Percentiles rank a stretch among this genome's conserved stretches.
Evolutionary conservation across 2,113 vertebrate species (phyloP).

Genomic region (Excalfactoria chinensis): DNA sequence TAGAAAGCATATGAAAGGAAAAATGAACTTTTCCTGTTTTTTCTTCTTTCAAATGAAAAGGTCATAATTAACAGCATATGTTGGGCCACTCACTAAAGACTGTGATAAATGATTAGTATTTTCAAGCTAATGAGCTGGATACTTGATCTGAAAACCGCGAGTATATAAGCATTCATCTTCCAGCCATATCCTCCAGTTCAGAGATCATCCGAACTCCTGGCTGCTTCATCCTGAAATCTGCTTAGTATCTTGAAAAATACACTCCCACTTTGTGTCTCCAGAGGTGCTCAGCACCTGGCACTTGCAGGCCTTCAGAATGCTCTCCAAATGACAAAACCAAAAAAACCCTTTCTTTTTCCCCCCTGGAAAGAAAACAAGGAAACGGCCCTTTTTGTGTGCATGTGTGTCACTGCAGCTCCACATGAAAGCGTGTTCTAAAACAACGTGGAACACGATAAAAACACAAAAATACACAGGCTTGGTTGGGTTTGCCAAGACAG

Average conservation of each 20-base stretch:
- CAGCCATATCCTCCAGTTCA: not conserved
- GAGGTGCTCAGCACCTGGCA: conserved; percentile 10
- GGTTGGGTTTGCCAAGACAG: conserved; percentile 6
- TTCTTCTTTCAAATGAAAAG: conserved; percentile 33
- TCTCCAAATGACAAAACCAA: not conserved
- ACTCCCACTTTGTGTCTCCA: not conserved
- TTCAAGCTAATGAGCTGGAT: conserved; percentile 33
- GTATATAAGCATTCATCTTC: not conserved
- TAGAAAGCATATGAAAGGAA: conserved; percentile 12
- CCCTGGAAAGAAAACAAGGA: not conserved
- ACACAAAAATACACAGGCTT: not conserved
- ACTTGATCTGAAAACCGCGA: conserved; percentile 1
- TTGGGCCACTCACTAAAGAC: not conserved
- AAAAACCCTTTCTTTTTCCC: not conserved
- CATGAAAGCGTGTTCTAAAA: not conserved
- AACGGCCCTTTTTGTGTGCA: not conserved
- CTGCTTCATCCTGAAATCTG: not conserved
- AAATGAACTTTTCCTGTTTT: conserved; percentile 2
- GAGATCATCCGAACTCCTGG: conserved; percentile 16
- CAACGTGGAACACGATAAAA: not conserved
- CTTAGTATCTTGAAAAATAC: not conserved
- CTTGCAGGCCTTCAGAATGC: not conserved
- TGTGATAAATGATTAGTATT: conserved; percentile 24
- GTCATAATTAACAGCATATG: conserved; percentile 46
- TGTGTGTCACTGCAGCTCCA: not conserved